Evolutionary conservation across 2,797 vertebrate genomes (phyloP).

Genomic region (Schizopygopsis pylzovi): DNA sequence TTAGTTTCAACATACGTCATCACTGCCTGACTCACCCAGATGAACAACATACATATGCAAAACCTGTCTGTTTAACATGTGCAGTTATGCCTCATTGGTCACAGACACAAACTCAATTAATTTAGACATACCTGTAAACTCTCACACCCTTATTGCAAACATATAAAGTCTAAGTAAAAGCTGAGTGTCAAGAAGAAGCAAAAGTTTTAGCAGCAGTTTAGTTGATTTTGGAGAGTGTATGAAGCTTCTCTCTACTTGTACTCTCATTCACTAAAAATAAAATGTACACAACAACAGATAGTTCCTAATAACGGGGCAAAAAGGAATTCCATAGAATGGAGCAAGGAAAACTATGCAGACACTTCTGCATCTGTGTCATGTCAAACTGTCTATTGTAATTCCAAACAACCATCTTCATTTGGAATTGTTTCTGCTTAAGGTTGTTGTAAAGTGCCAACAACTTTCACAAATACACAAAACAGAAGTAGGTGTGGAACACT

Average conservation of each 20-base stretch:
- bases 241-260: not conserved
- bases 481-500: not conserved
- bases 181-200: slow-evolving; percentile 4
- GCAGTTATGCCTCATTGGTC: not conserved
- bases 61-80: slow-evolving; percentile 2
- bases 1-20: slow-evolving; percentile 29
- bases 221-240: slow-evolving; percentile 2
- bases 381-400: not conserved
- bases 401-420: not conserved
- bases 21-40: slow-evolving; percentile 30
- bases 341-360: not conserved
- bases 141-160: slow-evolving; percentile 28
- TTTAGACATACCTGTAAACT: slow-evolving; percentile 21
- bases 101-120: not conserved
- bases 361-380: slow-evolving; percentile 9
- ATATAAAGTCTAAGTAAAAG: not conserved
- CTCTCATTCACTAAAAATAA: not conserved
- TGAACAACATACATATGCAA: slow-evolving; percentile 36
- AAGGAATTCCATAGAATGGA: not conserved
- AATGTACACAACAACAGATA: not conserved
- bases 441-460: not conserved
- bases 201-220: not conserved
- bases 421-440: slow-evolving; percentile 6
- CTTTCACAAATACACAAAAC: slow-evolving; percentile 3
- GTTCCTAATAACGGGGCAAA: slow-evolving; percentile 12